Evolutionary conservation across 2,797 vertebrate species (phyloP).

Genomic region (Hemitrygon akajei): DNA sequence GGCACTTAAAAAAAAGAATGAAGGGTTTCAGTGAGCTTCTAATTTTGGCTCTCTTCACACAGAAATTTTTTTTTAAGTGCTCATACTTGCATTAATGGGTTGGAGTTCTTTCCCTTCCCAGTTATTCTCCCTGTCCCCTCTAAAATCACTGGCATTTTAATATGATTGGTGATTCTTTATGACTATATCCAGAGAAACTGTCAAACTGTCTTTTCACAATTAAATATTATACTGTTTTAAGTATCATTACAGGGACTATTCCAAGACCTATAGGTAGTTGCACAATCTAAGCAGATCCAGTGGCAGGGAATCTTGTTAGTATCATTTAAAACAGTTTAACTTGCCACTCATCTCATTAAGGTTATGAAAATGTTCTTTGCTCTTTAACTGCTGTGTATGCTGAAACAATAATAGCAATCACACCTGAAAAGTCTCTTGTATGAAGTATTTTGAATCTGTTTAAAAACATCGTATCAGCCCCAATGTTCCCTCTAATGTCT

Average conservation of each 20-base stretch:
- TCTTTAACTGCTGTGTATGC: background rate
- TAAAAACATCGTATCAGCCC: background rate
- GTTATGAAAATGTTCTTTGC: background rate
- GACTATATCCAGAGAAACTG: background rate
- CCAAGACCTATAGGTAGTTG: background rate
- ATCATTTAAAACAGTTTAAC: background rate
- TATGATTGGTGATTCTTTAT: background rate
- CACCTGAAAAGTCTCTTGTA: background rate
- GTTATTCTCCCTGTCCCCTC: background rate
- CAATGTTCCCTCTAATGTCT: too few relatives aligned
- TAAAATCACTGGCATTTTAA: background rate
- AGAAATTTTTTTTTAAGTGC: too few relatives aligned
- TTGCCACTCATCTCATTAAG: background rate
- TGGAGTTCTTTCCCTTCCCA: background rate
- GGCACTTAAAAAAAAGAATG: conserved; percentile 4
- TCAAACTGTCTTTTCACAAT: background rate
- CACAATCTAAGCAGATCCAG: background rate
- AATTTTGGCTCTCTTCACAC: conserved; percentile 17
- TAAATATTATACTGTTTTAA: background rate
- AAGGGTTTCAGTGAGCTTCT: conserved; percentile 21
- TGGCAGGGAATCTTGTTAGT: background rate
- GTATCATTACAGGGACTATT: background rate
- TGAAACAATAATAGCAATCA: background rate
- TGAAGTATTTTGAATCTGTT: background rate
- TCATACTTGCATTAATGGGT: background rate